Evolutionary conservation across 2,797 vertebrate species (phyloP), one percentile per base, ranked within the genome.

Genomic region (Melanotaenia nigrans): DNA sequence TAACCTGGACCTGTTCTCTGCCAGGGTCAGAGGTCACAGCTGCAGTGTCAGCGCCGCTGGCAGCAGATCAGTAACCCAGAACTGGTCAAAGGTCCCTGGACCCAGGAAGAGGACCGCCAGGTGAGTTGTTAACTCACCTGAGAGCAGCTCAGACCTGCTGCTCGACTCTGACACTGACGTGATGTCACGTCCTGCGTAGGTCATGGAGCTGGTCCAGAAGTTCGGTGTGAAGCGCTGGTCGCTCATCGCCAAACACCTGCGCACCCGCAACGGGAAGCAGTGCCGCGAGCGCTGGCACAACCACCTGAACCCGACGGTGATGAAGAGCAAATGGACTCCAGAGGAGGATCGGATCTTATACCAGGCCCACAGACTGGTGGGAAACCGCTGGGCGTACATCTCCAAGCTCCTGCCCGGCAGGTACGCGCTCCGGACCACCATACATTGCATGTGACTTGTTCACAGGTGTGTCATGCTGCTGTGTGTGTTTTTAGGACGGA

Each of bases 271-370:
- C 64, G 98, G 97, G 82, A 99, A 99, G 85, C 98, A 99, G 92
- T 99, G 97, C 86, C 95, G 97, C 60, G 98, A 99, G 90, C 96
- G 97, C 87, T 99, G 97, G 98, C 96, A 98, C 94, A 99, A 99
- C 92, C 97, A 99, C 90, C 94, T 99, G 85, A 96, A 98, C 94
- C 98, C 98, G 36, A 90, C 94, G 81, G 96, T 99, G 90, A 99
- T 97, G 93, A 99, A 99, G 95, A 96, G 96, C 77, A 93, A 94
- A 87, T 99, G 98, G 98, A 98, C 97, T 4, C 94, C 95, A 87
- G 96, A 98, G 87, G 98, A 99, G 92, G 98, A 99, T 91, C 93
- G 91, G 85, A 89, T 97, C 92, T 97, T 99, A 91, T 98, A 96
- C 86, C 95, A 96, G 89, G 97, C 97, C 71, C 98, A 98, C 88